Evolutionary conservation across 2,888 invertebrate genomes (phyloP).

Genomic region (Rhagophthalmus giganteus): DNA sequence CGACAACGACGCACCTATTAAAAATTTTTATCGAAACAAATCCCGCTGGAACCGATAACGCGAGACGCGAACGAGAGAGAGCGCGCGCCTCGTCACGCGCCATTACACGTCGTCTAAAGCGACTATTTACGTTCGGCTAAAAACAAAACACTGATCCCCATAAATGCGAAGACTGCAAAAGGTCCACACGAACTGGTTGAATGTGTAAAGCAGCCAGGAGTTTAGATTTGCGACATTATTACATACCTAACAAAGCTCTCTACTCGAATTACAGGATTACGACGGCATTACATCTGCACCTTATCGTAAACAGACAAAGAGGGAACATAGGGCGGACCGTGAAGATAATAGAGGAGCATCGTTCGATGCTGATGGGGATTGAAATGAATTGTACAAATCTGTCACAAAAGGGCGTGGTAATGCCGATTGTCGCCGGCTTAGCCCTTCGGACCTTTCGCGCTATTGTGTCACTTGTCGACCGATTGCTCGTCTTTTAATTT

Average conservation of each 20-base stretch:
- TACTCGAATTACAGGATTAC: conserved; percentile 51
- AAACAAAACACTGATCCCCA: conserved; percentile 6
- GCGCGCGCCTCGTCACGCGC: too few relatives aligned
- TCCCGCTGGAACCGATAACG: too few relatives aligned
- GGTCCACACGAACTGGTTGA: conserved; percentile 43
- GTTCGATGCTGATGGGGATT: conserved; percentile 17
- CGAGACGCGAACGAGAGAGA: too few relatives aligned
- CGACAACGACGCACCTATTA: too few relatives aligned
- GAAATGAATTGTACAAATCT: conserved; percentile 37
- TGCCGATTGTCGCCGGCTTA: conserved; percentile 23
- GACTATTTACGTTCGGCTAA: too few relatives aligned
- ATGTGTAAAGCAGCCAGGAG: conserved; percentile 36
- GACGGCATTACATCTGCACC: conserved; percentile 31
- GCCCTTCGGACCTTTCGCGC: conserved; percentile 3
- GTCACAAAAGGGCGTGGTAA: conserved; percentile 36
- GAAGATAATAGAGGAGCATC: conserved; percentile 5
- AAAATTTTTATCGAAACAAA: too few relatives aligned
- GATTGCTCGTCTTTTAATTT: too few relatives aligned
- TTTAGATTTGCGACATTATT: conserved; percentile 51
- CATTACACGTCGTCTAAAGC: too few relatives aligned
- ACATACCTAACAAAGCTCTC: conserved; percentile 45
- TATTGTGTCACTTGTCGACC: not conserved
- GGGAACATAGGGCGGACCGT: not conserved
- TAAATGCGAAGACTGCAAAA: conserved; percentile 43
- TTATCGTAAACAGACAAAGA: conserved; percentile 10